Conservation (phyloP, 2,888 invertebrate species). For the Muschampia plurimacula region DNA sequence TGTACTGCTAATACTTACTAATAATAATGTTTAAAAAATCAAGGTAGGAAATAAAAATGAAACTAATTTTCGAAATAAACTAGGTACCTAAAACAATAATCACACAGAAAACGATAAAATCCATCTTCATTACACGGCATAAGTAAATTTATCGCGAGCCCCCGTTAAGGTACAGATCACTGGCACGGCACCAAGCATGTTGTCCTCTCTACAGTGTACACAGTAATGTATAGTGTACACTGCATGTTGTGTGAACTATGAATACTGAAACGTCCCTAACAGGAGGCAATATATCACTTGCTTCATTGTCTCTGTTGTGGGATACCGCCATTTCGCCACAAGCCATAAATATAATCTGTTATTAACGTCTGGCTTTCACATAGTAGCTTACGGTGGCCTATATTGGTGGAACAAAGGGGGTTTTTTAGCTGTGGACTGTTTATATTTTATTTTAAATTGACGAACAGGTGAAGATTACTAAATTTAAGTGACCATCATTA, state of each 20-base stretch:
- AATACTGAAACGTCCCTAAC: constrained; percentile 24
- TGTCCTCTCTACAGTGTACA: constrained; percentile 16
- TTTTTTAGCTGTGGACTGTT: neutral
- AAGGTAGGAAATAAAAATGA: too few species aligned
- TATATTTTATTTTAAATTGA: too few species aligned
- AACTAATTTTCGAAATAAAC: too few species aligned
- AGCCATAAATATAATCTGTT: constrained; percentile 8
- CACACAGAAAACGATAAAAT: neutral
- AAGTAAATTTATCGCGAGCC: neutral
- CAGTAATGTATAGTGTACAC: constrained; percentile 14
- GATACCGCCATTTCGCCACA: constrained; percentile 11
- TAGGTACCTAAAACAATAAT: too few species aligned
- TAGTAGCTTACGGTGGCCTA: constrained; percentile 1
- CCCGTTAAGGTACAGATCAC: neutral
- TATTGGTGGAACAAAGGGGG: neutral
- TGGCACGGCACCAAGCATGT: constrained; percentile 13
- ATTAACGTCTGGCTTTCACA: neutral
- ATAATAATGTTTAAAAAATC: too few species aligned
- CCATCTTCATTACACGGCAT: neutral
- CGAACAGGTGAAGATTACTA: too few species aligned
- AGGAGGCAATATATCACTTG: constrained; percentile 19
- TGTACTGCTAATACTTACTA: too few species aligned
- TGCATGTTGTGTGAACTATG: constrained; percentile 17
- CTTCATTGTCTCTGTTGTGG: constrained; percentile 23
- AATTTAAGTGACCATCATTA: too few species aligned